Base-by-base conservation (phyloP, 2,113 vertebrate species). In the Rhizomys pruinosus region DNA sequence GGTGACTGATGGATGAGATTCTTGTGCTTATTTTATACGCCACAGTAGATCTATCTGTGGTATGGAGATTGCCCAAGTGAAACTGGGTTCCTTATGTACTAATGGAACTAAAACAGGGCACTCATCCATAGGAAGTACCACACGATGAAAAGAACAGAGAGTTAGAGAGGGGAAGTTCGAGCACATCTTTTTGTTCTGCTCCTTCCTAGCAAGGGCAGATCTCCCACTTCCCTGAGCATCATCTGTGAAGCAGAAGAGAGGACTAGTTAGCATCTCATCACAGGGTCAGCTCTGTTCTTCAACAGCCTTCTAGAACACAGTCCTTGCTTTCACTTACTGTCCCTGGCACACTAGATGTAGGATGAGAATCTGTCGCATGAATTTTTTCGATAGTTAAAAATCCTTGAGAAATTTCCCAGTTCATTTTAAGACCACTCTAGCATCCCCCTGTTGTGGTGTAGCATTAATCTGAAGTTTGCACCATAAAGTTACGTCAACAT, bases 381-480 rank as follows among this genome's bases (percentile, higher is more conserved):
- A 15, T 79, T 74, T 90, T 42, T 29, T 2, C 25, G 34, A 12
- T 44, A 87, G 27, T 77, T 55, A 47, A 2, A 47, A 94, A 88
- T 74, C 44, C 22, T 22, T 84, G 52, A 78, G 64, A 78, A 4
- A 76, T 71, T 79, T 90, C 27, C n/a, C 23, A 0, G 20, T 39
- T 74, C 19, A 12, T 78, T 73, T 79, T 20, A 92, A 64, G 55
- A 44, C 13, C 3, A 76, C 1, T 78, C 6, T 37, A 66, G 91
- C 72, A 71, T 63, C 25, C 57, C 78, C 17, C 25, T 27, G 12
- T 61, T 77, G 91, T 64, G 87, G 13, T 59, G n/a, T 29, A 68
- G 27, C 42, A 90, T 29, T 68, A 82, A 61, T 87, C 42, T 86
- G 64, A 85, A 71, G 5, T 78, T 72, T 73, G 44, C 25, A 81